phyloP scores from a whole-genome alignment of 2,113 vertebrate species.

The Cephalopholis sonnerati region DNA sequence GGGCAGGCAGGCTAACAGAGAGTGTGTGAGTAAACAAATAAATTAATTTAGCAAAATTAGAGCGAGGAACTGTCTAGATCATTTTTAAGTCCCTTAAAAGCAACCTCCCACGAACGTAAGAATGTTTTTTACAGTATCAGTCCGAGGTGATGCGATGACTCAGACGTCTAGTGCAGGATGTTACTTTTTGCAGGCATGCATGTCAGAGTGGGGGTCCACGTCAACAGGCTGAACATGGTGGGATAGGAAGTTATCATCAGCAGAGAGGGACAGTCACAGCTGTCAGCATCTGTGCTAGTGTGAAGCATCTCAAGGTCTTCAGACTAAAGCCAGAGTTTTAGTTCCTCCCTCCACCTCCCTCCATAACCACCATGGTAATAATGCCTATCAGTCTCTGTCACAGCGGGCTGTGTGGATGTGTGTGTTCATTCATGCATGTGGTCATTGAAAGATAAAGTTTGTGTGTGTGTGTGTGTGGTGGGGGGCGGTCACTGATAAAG shows the following conservation, averaged over 20 bases:
- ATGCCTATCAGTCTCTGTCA: conserved; percentile 82
- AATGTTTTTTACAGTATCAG: background rate
- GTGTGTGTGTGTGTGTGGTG: conserved; percentile 35
- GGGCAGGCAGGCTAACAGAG: background rate
- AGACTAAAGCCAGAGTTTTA: conserved; percentile 53
- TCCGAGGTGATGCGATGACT: background rate
- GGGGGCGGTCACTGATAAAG: conserved; percentile 81
- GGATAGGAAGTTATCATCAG: conserved; percentile 19
- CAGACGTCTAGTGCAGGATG: rapidly evolving
- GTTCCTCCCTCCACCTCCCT: conserved; percentile 52
- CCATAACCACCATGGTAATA: conserved; percentile 73
- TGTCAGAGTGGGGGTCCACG: background rate
- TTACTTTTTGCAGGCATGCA: background rate
- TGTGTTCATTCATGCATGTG: conserved; percentile 75
- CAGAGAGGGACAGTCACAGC: conserved; percentile 41
- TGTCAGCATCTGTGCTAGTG: conserved; percentile 50
- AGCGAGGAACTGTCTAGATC: background rate
- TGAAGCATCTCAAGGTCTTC: conserved; percentile 51
- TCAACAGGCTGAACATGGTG: background rate
- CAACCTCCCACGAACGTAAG: background rate
- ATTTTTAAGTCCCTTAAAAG: background rate
- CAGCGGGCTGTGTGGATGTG: conserved; percentile 42
- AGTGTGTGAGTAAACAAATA: background rate
- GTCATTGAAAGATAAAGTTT: conserved; percentile 61
- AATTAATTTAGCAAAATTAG: background rate